Conservation (phyloP, 2,113 vertebrate genomes). For the Mixornis gularis region DNA sequence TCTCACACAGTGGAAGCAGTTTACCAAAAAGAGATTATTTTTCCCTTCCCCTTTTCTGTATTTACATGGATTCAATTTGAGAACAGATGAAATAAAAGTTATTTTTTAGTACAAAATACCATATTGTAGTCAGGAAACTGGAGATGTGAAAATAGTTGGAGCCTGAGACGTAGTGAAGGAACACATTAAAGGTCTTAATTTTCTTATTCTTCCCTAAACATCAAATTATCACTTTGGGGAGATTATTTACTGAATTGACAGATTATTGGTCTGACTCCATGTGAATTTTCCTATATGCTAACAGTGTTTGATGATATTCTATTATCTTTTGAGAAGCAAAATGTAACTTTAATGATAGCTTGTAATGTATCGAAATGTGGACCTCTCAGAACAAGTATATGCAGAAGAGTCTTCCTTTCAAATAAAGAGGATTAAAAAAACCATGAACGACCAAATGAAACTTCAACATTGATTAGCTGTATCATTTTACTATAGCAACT, state of each 20-base stretch:
- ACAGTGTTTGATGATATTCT: not conserved
- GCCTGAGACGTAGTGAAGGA: not conserved
- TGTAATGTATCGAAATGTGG: not conserved
- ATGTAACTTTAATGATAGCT: not conserved
- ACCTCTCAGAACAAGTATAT: not conserved
- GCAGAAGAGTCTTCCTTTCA: not conserved
- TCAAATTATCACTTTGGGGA: not conserved
- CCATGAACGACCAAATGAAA: fast-evolving
- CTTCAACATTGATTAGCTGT: not conserved
- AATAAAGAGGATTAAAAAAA: not conserved
- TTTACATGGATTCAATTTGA: not conserved
- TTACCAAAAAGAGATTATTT: not conserved
- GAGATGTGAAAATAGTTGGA: not conserved
- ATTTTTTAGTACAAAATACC: not conserved
- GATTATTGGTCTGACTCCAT: not conserved
- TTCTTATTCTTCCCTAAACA: not conserved
- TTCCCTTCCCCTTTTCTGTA: not conserved
- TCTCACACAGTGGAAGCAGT: not conserved
- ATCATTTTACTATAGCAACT: not conserved
- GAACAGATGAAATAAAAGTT: not conserved
- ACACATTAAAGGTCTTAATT: not conserved
- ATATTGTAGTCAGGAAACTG: not conserved
- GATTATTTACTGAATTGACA: not conserved
- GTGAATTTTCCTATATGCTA: not conserved
- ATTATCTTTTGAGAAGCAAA: not conserved